A percentile compares a stretch with the other conserved stretches of the same genome.
phyloP scores from a whole-genome alignment of 2,113 vertebrate species.

The Syngnathoides biaculeatus region DNA sequence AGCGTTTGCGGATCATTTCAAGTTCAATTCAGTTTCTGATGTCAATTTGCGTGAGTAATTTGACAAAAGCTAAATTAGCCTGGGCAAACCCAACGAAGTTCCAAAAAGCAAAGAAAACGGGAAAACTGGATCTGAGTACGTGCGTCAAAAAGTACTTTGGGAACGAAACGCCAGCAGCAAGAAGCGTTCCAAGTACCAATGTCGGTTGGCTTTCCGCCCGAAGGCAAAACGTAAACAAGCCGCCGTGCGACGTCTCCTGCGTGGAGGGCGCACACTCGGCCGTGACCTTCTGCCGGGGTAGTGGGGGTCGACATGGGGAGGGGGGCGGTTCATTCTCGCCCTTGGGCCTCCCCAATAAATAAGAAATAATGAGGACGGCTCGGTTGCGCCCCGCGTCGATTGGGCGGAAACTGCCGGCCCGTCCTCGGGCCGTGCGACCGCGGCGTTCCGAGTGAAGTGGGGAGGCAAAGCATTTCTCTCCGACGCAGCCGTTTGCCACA shows the following conservation, averaged over 20 bases:
- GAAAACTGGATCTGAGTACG: too few relatives aligned
- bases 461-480: not conserved
- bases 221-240: constrained; percentile 22
- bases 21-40: too few relatives aligned
- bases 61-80: too few relatives aligned
- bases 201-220: not conserved
- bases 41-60: too few relatives aligned
- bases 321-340: constrained; percentile 6
- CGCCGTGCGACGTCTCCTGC: constrained; percentile 9
- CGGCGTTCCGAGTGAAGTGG: too few relatives aligned
- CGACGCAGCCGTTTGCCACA: not conserved
- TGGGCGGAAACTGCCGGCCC: constrained; percentile 26
- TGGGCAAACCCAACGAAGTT: too few relatives aligned
- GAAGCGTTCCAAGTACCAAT: not conserved
- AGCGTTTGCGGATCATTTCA: too few relatives aligned
- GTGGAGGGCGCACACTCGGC: constrained; percentile 7
- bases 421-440: constrained; percentile 34
- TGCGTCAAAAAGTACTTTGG: not conserved
- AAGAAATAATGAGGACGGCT: too few relatives aligned
- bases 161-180: not conserved
- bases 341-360: not conserved
- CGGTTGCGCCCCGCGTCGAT: constrained; percentile 40
- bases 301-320: constrained; percentile 8
- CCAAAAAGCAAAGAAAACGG: too few relatives aligned
- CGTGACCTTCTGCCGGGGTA: too few relatives aligned